Percentiles rank a stretch among this genome's conserved stretches.
Evolutionary conservation across 2,888 invertebrate genomes (phyloP).

Genomic region (Thyatira batis): DNA sequence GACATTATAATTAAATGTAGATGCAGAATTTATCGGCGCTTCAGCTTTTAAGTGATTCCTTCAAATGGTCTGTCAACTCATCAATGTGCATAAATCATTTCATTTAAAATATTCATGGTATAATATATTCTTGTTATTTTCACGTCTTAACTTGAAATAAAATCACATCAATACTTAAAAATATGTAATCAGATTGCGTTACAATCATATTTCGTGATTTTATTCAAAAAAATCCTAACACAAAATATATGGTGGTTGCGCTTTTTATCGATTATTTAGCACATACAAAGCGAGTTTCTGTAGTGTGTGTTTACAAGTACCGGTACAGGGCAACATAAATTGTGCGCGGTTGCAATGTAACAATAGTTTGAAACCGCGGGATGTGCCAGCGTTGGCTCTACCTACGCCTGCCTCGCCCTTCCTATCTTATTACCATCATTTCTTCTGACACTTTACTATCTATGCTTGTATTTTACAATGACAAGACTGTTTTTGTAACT

Average conservation of each 20-base stretch:
- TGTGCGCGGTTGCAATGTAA: slow-evolving; percentile 56
- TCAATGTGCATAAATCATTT: too few species aligned
- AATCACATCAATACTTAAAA: too few species aligned
- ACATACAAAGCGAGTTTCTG: neutral
- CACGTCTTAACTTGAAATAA: too few species aligned
- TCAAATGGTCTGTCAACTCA: neutral
- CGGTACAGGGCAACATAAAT: slow-evolving; percentile 58
- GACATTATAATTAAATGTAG: slow-evolving; percentile 29
- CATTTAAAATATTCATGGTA: too few species aligned
- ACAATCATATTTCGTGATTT: neutral
- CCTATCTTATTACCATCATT: slow-evolving; percentile 73
- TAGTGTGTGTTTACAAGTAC: slow-evolving; percentile 10
- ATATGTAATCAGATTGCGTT: too few species aligned
- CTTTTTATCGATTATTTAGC: neutral
- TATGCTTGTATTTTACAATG: slow-evolving; percentile 61
- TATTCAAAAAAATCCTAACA: neutral
- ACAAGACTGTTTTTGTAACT: slow-evolving; percentile 43
- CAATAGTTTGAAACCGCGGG: slow-evolving; percentile 59
- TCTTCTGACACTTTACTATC: slow-evolving; percentile 73
- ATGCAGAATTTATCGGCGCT: neutral
- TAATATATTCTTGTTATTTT: too few species aligned
- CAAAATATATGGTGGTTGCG: neutral
- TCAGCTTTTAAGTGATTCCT: neutral
- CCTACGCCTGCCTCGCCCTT: slow-evolving; percentile 54
- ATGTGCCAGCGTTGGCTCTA: slow-evolving; percentile 42